Conservation (phyloP, 1,140 invertebrate species). For the Zaprionus davidi region DNA sequence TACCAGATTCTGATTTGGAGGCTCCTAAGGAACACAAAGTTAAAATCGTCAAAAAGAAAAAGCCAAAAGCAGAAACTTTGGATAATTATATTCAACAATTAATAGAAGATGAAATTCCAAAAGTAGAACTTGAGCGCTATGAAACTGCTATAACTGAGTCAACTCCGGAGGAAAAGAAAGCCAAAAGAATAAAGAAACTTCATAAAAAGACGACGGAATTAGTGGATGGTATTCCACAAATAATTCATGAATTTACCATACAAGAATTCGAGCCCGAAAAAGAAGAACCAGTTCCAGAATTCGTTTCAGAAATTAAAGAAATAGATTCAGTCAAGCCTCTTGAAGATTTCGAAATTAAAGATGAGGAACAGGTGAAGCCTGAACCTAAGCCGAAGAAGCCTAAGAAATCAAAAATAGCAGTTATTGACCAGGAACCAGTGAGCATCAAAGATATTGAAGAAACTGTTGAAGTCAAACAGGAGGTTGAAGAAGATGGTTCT, state of each 20-base stretch:
- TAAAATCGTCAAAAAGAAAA: constrained; percentile 63
- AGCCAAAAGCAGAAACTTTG: constrained; percentile 58
- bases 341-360: constrained; percentile 47
- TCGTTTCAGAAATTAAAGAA: constrained; percentile 36
- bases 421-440: constrained; percentile 45
- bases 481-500: constrained; percentile 37
- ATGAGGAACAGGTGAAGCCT: constrained; percentile 55
- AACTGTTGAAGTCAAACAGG: constrained; percentile 35
- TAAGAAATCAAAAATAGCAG: constrained; percentile 36
- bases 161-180: constrained; percentile 54
- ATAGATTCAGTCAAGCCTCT: constrained; percentile 34
- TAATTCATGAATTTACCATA: constrained; percentile 62
- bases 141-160: constrained; percentile 48
- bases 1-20: constrained; percentile 62
- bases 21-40: constrained; percentile 67
- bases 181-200: constrained; percentile 76
- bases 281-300: constrained; percentile 22
- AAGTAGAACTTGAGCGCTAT: constrained; percentile 57
- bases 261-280: constrained; percentile 59
- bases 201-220: constrained; percentile 63
- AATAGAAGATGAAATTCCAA: constrained; percentile 73
- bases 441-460: constrained; percentile 57
- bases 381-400: constrained; percentile 58
- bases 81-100: constrained; percentile 67
- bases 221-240: constrained; percentile 62